Conservation (phyloP, 2,888 invertebrate species). For the Drosophila falleni region DNA sequence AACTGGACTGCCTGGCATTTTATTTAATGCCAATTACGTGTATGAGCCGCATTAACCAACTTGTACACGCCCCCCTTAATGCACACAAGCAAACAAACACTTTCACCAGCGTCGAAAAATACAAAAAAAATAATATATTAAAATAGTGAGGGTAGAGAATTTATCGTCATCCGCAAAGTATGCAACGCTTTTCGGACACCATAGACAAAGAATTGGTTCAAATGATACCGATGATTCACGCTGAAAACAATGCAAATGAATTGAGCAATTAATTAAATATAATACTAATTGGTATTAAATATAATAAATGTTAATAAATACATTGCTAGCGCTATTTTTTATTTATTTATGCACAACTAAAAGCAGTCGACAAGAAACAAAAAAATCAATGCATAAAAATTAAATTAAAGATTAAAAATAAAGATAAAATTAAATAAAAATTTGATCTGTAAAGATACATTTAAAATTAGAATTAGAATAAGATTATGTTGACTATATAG, state of each 20-base stretch:
- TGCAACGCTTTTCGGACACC: slow-evolving; percentile 47
- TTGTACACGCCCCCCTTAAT: slow-evolving; percentile 34
- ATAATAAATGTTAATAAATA: background rate
- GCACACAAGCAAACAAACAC: slow-evolving; percentile 50
- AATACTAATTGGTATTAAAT: background rate
- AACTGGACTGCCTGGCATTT: slow-evolving; percentile 59
- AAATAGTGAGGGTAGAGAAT: slow-evolving; percentile 34
- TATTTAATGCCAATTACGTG: slow-evolving; percentile 82
- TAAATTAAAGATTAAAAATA: no score
- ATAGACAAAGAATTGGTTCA: slow-evolving; percentile 12
- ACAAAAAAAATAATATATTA: slow-evolving; percentile 30
- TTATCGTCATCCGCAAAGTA: slow-evolving; percentile 57
- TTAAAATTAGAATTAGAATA: no score
- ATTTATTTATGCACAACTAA: no score
- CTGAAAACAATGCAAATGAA: background rate
- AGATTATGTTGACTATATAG: background rate
- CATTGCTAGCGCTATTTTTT: background rate
- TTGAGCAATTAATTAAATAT: background rate
- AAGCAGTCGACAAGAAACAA: no score
- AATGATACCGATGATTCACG: slow-evolving; percentile 19
- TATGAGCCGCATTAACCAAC: slow-evolving; percentile 80
- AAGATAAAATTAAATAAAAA: no score
- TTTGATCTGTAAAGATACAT: no score
- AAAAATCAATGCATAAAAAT: no score
- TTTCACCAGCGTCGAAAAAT: slow-evolving; percentile 60